Conservation (phyloP, 2,888 invertebrate genomes). For the Dascillus cervinus region DNA sequence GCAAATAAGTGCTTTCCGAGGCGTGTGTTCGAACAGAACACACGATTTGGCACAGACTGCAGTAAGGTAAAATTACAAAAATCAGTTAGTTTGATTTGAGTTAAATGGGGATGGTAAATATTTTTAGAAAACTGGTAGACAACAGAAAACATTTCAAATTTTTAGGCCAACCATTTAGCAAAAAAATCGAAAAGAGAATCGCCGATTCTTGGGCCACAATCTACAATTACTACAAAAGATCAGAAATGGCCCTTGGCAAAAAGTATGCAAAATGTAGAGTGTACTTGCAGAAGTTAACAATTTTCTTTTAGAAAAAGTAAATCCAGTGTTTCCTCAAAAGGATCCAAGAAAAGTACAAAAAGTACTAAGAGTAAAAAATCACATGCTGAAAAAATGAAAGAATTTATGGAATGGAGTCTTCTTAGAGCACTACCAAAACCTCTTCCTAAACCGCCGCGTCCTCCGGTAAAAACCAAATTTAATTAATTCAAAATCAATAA, state of each 20-base stretch:
- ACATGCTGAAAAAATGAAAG: conserved; percentile 16
- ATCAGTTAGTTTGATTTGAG: conserved; percentile 1
- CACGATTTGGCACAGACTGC: conserved; percentile 14
- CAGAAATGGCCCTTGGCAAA: no score
- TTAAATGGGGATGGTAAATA: conserved; percentile 2
- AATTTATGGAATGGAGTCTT: conserved; percentile 25
- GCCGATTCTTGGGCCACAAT: conserved; percentile 16
- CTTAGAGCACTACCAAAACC: conserved; percentile 31
- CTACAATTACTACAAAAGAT: conserved; percentile 18
- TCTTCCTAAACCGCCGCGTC: conserved; percentile 13
- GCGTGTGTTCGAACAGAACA: conserved; percentile 7
- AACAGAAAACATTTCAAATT: conserved; percentile 8
- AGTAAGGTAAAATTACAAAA: conserved; percentile 13
- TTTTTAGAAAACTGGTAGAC: conserved; percentile 9
- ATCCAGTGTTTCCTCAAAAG: no score
- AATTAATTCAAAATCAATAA: conserved; percentile 2
- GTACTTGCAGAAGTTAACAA: no score
- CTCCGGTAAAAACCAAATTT: conserved; percentile 14
- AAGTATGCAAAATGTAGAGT: no score
- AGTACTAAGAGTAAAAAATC: conserved; percentile 6
- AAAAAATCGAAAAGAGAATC: conserved; percentile 14
- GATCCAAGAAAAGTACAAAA: conserved; percentile 6
- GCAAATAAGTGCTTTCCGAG: conserved; percentile 9
- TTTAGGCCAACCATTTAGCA: conserved; percentile 9
- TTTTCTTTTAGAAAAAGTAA: no score